A percentile compares a stretch with the other conserved stretches of the same genome.
phyloP scores from a whole-genome alignment of 2,797 vertebrate species.

The Coracias cyanogaster region DNA sequence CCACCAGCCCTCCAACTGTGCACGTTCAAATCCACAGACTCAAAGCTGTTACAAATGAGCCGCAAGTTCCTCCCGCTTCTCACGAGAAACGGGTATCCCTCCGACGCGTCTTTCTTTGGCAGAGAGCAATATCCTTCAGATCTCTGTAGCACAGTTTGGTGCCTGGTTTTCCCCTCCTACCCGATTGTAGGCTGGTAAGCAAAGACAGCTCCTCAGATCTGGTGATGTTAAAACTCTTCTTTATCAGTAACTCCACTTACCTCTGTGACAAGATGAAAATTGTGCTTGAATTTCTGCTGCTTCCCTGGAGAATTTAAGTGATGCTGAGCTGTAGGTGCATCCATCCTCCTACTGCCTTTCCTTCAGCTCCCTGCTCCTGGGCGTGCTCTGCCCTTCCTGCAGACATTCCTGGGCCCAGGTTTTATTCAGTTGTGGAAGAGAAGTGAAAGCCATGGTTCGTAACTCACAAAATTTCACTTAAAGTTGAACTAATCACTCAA shows the following conservation, averaged over 20 bases:
- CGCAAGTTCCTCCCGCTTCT: neutral
- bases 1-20: constrained; percentile 34
- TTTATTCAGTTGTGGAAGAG: neutral
- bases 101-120: neutral
- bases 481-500: neutral
- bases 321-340: neutral
- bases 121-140: neutral
- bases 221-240: neutral
- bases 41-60: neutral
- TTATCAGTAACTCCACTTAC: constrained; percentile 9
- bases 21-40: neutral
- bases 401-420: neutral
- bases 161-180: neutral
- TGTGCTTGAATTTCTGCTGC: neutral
- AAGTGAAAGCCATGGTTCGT: neutral
- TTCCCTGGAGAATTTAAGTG: neutral
- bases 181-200: neutral
- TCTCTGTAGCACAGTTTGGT: neutral
- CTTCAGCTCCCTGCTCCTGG: neutral
- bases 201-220: neutral
- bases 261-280: neutral
- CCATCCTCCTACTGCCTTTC: neutral
- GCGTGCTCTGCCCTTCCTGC: neutral
- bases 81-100: neutral
- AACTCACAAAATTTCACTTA: neutral